These are phyloP conservation scores for Laticauda colubrina DNA, from an alignment of 2,113 vertebrate genomes.

Conservation along the genomic window DNA sequence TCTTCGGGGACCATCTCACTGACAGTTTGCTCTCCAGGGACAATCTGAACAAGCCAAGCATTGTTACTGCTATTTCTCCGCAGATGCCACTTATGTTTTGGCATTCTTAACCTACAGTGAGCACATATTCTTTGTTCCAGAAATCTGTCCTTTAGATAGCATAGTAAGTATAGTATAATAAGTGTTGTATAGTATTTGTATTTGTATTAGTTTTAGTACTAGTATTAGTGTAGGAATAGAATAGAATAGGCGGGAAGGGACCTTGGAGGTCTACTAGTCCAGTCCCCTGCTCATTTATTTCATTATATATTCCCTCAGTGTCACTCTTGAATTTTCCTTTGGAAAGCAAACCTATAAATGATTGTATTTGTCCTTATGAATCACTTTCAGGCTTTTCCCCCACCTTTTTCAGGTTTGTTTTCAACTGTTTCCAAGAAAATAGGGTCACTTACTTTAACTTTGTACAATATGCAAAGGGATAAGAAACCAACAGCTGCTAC, in stretches of 20 bases:
- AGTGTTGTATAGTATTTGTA: too few species aligned
- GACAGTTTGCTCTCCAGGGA: not conserved
- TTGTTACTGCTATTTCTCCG: not conserved
- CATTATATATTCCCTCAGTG: not conserved
- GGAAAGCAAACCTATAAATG: not conserved
- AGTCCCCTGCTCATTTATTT: not conserved
- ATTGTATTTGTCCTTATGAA: not conserved
- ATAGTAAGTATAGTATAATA: too few species aligned
- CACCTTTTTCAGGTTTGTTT: not conserved
- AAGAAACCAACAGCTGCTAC: not conserved
- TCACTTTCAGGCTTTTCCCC: not conserved
- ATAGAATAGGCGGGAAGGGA: too few species aligned
- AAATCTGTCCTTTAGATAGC: not conserved
- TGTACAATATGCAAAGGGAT: not conserved
- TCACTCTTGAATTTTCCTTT: not conserved
- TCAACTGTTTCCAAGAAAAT: not conserved
- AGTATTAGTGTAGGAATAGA: too few species aligned
- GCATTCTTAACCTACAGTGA: not conserved
- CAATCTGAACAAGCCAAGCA: not conserved
- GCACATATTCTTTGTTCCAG: not conserved
- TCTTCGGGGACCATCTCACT: not conserved
- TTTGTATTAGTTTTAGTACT: too few species aligned
- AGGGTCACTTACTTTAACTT: not conserved
- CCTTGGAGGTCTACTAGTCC: too few species aligned
- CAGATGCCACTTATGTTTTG: not conserved